A percentile compares a stretch with the other conserved stretches of the same genome.
Evolutionary conservation across 2,888 invertebrate species (phyloP).

Genomic region (Stenolophus ochropezus): DNA sequence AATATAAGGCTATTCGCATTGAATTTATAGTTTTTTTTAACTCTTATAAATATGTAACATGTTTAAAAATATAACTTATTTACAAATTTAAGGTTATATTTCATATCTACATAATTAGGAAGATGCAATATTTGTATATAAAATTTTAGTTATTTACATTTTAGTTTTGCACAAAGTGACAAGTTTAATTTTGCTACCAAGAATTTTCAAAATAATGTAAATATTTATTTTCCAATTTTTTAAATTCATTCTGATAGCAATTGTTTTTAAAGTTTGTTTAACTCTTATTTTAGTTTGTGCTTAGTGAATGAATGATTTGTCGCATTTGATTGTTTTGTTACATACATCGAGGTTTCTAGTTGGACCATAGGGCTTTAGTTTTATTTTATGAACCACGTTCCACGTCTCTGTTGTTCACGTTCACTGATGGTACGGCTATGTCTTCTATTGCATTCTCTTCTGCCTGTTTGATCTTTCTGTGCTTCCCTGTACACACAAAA

Average conservation of each 20-base stretch:
- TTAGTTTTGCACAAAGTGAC: constrained; percentile 18
- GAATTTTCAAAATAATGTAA: no score
- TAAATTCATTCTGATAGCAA: not conserved
- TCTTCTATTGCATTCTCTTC: constrained; percentile 74
- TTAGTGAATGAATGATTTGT: constrained; percentile 17
- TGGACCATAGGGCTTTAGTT: not conserved
- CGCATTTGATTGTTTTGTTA: not conserved
- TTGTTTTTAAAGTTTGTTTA: not conserved
- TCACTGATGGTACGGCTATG: constrained; percentile 30
- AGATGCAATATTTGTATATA: constrained; percentile 21
- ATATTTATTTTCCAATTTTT: no score
- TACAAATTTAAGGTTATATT: constrained; percentile 12
- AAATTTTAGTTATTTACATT: constrained; percentile 26
- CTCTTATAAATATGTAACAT: constrained; percentile 45
- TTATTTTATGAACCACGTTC: constrained; percentile 41
- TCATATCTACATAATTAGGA: constrained; percentile 26
- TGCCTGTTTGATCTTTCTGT: constrained; percentile 78
- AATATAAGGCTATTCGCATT: constrained; percentile 9
- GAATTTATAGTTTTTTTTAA: constrained; percentile 37
- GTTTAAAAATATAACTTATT: constrained; percentile 43
- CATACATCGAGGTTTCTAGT: no score
- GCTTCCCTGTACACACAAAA: constrained; percentile 76
- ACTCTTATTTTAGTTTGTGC: constrained; percentile 23
- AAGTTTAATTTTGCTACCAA: not conserved
- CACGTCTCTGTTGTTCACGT: constrained; percentile 38